Base-by-base conservation (phyloP, 2,113 vertebrate genomes). In the Nestor notabilis region DNA sequence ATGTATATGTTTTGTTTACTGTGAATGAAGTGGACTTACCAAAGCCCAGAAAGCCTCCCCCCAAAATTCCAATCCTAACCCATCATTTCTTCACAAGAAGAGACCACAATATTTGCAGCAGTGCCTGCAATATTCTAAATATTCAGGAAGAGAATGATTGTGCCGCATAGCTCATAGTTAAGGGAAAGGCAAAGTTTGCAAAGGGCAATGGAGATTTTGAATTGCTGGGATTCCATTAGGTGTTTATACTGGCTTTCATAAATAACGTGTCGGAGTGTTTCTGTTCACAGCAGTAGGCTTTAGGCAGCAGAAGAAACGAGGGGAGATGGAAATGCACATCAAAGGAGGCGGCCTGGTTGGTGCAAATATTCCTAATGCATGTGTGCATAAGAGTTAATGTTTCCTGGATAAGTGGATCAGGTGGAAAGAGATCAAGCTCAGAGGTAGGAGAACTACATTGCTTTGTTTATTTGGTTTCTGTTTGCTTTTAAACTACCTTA, bases 371-470 rank as follows among this genome's bases (percentile, higher is more conserved):
- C 49, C 71, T 55, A 76, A 72, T 33, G 77, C 50, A 17, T 3
- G 0, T 80, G 43, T 78, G 24, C 3, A 0, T 56, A 9, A 55
- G 53, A 91, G 63, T 88, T 88, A 39, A 61, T 77, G 71, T 61
- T 91, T 68, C 79, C 52, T 95, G 90, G 39, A 46, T 88, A 74
- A 94, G 39, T 83, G 82, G 75, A 94, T 93, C 92, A 83, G 85
- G 82, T 86, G 79, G 69, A 88, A 88, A 92, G 44, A 83, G 63
- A 70, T 83, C 68, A 39, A 77, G 29, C 49, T 66, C 85, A 92
- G 93, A 96, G 90, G 87, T 68, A 94, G 95, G 95, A 94, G n/a
- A 71, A 74, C 33, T 69, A 49, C 78, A 56, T 79, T 90, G 60
- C 89, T 58, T 65, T 58, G 66, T 77, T 47, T 83, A 11, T 18